These are phyloP conservation scores for Rhinogobio ventralis DNA, from an alignment of 2,797 vertebrate genomes.

Conservation along the genomic window DNA sequence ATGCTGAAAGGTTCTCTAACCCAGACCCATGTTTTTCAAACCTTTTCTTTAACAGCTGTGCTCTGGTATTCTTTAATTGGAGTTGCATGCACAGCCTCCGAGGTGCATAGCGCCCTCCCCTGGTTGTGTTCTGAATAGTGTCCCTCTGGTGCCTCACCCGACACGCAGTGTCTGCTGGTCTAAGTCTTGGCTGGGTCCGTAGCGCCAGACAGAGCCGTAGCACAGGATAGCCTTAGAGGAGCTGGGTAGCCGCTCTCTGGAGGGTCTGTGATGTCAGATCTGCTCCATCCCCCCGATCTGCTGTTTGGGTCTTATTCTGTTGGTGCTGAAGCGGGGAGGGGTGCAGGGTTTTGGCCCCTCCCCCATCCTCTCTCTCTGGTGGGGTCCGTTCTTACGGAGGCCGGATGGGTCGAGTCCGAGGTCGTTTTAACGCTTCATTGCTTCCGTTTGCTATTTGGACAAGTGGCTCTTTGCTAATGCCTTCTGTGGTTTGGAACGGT, in stretches of 20 bases:
- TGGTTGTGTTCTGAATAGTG: slow-evolving; percentile 95
- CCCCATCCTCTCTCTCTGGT: slow-evolving; percentile 84
- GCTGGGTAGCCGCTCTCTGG: slow-evolving; percentile 84
- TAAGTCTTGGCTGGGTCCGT: slow-evolving; percentile 92
- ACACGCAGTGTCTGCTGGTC: slow-evolving; percentile 93
- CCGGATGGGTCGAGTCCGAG: slow-evolving; percentile 83
- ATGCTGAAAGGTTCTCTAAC: slow-evolving; percentile 75
- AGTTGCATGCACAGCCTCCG: slow-evolving; percentile 79
- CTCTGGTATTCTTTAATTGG: slow-evolving; percentile 86
- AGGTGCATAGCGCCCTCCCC: slow-evolving; percentile 85
- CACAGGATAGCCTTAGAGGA: slow-evolving; percentile 95
- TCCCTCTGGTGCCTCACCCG: slow-evolving; percentile 95
- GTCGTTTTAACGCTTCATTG: slow-evolving; percentile 92
- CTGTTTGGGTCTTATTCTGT: slow-evolving; percentile 86
- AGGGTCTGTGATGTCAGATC: slow-evolving; percentile 86
- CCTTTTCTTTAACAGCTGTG: slow-evolving; percentile 85
- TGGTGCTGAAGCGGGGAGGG: slow-evolving; percentile 80
- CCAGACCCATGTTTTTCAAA: slow-evolving; percentile 81
- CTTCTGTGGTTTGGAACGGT: slow-evolving; percentile 86
- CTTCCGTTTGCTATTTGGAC: slow-evolving; percentile 96
- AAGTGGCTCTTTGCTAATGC: slow-evolving; percentile 94
- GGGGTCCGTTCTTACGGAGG: slow-evolving; percentile 86
- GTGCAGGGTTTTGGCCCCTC: slow-evolving; percentile 78
- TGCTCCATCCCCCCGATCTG: slow-evolving; percentile 73
- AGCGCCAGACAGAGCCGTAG: slow-evolving; percentile 92